Conservation (phyloP, 2,113 vertebrate genomes). For the Thunnus thynnus region DNA sequence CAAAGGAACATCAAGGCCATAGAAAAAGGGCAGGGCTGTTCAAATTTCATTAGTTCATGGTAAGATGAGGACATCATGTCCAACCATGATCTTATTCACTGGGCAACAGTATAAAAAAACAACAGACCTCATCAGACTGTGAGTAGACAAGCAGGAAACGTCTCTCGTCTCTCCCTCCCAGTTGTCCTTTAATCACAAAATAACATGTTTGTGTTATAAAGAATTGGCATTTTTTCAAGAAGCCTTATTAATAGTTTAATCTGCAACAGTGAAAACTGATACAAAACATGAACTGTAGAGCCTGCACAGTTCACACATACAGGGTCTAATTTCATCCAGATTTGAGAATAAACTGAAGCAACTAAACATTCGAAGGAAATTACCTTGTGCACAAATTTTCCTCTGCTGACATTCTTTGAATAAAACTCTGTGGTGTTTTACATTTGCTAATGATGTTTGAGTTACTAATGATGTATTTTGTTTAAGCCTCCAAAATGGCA, state of each 20-base stretch:
- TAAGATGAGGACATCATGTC: slow-evolving; percentile 7
- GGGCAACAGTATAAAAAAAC: slow-evolving; percentile 1
- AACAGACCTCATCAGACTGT: not conserved
- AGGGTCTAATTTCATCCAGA: not conserved
- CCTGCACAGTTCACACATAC: not conserved
- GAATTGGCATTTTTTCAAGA: too few species aligned
- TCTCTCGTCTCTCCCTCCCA: not conserved
- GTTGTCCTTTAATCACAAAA: not conserved
- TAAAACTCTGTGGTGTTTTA: not conserved
- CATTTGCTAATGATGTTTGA: slow-evolving; percentile 3
- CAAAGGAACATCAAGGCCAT: slow-evolving; percentile 13
- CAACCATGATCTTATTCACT: slow-evolving; percentile 4
- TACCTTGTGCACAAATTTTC: not conserved
- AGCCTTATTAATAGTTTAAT: not conserved
- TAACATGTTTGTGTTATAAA: not conserved
- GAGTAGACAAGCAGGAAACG: not conserved
- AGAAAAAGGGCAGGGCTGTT: not conserved
- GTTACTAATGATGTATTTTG: slow-evolving; percentile 33
- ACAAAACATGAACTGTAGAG: not conserved
- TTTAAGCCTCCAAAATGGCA: not conserved
- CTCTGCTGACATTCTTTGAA: not conserved
- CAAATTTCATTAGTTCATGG: not conserved
- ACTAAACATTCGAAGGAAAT: not conserved
- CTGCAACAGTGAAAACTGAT: not conserved
- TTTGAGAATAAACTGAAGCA: not conserved